These are phyloP conservation scores for Aplochiton taeniatus DNA, from an alignment of 2,797 vertebrate species.

Conservation along the genomic window DNA sequence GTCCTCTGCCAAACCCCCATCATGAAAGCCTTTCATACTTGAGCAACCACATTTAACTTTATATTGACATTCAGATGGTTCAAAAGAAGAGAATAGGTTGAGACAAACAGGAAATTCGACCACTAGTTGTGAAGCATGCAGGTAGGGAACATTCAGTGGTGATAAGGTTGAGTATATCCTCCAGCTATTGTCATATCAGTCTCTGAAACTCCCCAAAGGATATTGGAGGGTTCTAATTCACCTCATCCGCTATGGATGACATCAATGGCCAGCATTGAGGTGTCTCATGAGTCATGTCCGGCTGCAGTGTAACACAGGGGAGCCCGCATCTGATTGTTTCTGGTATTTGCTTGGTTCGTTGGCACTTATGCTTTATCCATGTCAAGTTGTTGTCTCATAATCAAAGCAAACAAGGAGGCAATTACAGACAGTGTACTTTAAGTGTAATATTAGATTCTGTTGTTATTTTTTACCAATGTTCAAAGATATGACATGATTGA, in stretches of 20 bases:
- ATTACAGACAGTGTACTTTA: too few species aligned
- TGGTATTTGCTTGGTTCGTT: too few species aligned
- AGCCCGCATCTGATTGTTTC: too few species aligned
- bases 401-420: too few species aligned
- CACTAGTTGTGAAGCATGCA: neutral
- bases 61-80: conserved; percentile 44
- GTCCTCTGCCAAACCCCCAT: conserved; percentile 6
- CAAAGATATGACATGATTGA: too few species aligned
- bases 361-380: too few species aligned
- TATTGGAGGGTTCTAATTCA: conserved; percentile 20
- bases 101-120: conserved; percentile 43
- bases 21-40: conserved; percentile 45
- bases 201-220: conserved; percentile 28
- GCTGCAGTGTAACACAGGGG: conserved; percentile 31
- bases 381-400: too few species aligned
- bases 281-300: conserved; percentile 41
- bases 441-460: too few species aligned
- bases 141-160: conserved; percentile 45
- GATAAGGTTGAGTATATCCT: conserved; percentile 59
- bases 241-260: conserved; percentile 45
- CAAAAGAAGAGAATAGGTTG: conserved; percentile 30
- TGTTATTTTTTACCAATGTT: too few species aligned
- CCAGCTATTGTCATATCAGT: conserved; percentile 31
- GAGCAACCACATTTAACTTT: conserved; percentile 46
- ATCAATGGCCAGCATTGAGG: conserved; percentile 30